phyloP scores from a whole-genome alignment of 2,888 invertebrate species.

The Amphipoea oculea region DNA sequence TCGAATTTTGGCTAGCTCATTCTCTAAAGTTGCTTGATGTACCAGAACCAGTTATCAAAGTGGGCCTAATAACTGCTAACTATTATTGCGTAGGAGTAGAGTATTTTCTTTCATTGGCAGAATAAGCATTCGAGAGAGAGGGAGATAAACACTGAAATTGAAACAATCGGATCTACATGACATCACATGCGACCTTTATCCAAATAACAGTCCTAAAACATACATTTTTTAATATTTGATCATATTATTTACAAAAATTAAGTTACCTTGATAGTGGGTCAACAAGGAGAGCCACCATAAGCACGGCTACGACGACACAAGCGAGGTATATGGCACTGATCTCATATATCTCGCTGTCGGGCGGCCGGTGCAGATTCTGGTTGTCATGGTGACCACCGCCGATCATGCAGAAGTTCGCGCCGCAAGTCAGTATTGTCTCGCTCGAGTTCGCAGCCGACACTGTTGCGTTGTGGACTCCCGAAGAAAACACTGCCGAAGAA shows the following conservation, averaged over 20 bases:
- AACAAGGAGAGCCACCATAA: slow-evolving; percentile 96
- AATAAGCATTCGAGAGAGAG: not conserved
- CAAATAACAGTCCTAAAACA: not conserved
- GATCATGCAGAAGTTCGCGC: slow-evolving; percentile 95
- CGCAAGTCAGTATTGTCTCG: slow-evolving; percentile 91
- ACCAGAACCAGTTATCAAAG: slow-evolving; percentile 8
- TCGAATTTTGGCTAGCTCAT: slow-evolving; percentile 25
- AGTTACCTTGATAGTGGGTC: slow-evolving; percentile 96
- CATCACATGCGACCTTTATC: not conserved
- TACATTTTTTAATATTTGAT: not conserved
- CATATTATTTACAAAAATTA: not conserved
- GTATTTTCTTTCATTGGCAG: slow-evolving; percentile 2
- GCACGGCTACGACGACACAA: slow-evolving; percentile 96
- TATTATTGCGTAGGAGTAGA: slow-evolving; percentile 1
- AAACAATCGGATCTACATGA: not conserved
- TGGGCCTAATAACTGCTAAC: slow-evolving; percentile 19
- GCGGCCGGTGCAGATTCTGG: slow-evolving; percentile 95
- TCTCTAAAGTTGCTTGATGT: not conserved
- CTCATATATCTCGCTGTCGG: slow-evolving; percentile 96
- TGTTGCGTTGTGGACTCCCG: slow-evolving; percentile 92
- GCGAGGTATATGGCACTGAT: slow-evolving; percentile 97
- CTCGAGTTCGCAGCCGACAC: slow-evolving; percentile 83
- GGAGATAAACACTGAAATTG: slow-evolving; percentile 3
- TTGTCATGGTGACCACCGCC: slow-evolving; percentile 92
- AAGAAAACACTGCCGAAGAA: slow-evolving; percentile 92